Evolutionary conservation across 2,888 invertebrate genomes (phyloP), one percentile per base, ranked within the genome.

Genomic region (Mythimna ferrago): DNA sequence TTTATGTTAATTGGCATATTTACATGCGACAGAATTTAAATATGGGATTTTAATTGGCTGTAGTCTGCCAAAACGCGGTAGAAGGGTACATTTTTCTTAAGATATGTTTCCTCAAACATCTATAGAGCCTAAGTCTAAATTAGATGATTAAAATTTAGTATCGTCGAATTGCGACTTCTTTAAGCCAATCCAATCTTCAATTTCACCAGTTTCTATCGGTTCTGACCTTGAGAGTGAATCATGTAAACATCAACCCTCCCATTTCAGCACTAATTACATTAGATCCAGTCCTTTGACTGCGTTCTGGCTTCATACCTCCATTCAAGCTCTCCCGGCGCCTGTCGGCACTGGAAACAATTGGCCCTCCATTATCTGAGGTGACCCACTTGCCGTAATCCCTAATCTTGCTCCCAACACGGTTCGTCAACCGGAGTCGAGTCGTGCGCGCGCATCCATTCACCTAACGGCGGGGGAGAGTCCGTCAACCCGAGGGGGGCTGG

Each of bases 371-470:
- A 89, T 87, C 88, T 81, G 84, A 82, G 83, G 85, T 92, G 92
- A 92, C 92, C 91, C 87, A 91, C 87, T 92, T 91, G 87, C 83
- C 73, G 71, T 87, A 87, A 88, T 87, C 87, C 87, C 88, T 85
- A 87, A 90, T 88, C 86, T 86, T 81, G 74, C 79, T 76, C 79
- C 80, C 80, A 80, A 76, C 84, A 83, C 82, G 82, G 86, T 86
- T 86, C 85, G 81, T 76, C 85, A 86, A 86, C 86, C 85, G 70
- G 78, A 78, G 81, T 78, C 76, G 80, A 78, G 72, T 81, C 78
- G 76, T 94, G 95, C 95, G 95, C 95, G 94, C 96, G 95, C 95
- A 94, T 86, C 86, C 95, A 94, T 94, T 94, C 93, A 93, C 86
- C 82, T 82, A 81, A 81, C 77, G 68, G 77, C 66, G 71, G 78